Evolutionary conservation across 2,797 vertebrate genomes (phyloP).

Genomic region (Pyrocephalus nanus): DNA sequence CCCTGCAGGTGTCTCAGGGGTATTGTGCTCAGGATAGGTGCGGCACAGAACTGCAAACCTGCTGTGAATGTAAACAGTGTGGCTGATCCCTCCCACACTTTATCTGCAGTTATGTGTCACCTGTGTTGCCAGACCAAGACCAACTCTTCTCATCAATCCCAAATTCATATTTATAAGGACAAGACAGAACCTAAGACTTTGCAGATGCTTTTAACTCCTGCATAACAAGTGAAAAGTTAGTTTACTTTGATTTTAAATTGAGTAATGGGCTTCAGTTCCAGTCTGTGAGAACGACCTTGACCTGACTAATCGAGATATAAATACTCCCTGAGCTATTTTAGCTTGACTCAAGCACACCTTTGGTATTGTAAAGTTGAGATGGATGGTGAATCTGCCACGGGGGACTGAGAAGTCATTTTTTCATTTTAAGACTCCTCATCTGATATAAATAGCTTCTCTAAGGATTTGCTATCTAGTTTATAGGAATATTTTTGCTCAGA

Average conservation of each 20-base stretch:
- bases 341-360: not conserved
- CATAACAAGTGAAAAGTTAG: not conserved
- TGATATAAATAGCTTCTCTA: not conserved
- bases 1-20: not conserved
- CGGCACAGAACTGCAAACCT: not conserved
- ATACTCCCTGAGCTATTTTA: not conserved
- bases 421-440: not conserved
- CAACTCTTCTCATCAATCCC: not conserved
- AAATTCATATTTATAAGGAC: not conserved
- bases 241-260: not conserved
- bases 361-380: not conserved
- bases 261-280: not conserved
- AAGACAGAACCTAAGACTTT: not conserved
- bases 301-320: rapidly evolving
- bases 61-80: not conserved
- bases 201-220: not conserved
- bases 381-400: not conserved
- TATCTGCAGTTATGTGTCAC: not conserved
- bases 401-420: not conserved
- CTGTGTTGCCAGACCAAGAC: not conserved
- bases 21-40: not conserved
- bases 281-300: not conserved
- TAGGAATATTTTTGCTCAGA: not conserved
- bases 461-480: not conserved
- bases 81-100: not conserved